A percentile compares a stretch with the other conserved stretches of the same genome.
Conservation (phyloP, 2,888 invertebrate species). For the Drosophila antonietae region DNA sequence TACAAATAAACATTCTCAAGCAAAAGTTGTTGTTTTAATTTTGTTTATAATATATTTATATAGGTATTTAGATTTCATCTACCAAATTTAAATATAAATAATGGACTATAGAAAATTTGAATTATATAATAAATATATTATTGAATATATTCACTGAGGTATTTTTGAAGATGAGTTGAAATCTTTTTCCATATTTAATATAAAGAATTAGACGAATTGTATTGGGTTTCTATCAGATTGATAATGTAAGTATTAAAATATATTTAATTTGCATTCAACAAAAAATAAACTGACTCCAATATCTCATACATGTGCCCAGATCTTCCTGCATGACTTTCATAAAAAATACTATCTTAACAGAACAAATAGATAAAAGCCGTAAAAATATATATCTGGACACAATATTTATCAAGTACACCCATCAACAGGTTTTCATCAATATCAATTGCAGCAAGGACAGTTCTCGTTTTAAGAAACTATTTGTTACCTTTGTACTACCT, state of each 20-base stretch:
- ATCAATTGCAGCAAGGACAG: constrained; percentile 2
- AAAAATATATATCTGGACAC: not conserved
- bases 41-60: too few species aligned
- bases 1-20: constrained; percentile 53
- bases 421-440: constrained; percentile 15
- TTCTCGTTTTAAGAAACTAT: constrained; percentile 7
- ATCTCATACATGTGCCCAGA: not conserved
- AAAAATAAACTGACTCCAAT: not conserved
- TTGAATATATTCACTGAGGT: not conserved
- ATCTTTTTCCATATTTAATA: not conserved
- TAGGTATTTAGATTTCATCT: too few species aligned
- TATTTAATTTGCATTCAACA: not conserved
- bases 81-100: too few species aligned
- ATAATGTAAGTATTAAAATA: not conserved
- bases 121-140: not conserved
- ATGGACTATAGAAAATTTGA: not conserved
- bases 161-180: not conserved
- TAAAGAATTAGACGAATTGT: not conserved
- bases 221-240: not conserved
- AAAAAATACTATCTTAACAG: not conserved
- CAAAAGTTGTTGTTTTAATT: constrained; percentile 7
- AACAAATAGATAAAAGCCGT: not conserved
- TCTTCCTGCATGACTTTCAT: not conserved
- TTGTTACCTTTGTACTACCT: constrained; percentile 36
- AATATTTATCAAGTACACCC: not conserved